Evolutionary conservation across 2,888 invertebrate genomes (phyloP).

Genomic region (Agelastica alni): DNA sequence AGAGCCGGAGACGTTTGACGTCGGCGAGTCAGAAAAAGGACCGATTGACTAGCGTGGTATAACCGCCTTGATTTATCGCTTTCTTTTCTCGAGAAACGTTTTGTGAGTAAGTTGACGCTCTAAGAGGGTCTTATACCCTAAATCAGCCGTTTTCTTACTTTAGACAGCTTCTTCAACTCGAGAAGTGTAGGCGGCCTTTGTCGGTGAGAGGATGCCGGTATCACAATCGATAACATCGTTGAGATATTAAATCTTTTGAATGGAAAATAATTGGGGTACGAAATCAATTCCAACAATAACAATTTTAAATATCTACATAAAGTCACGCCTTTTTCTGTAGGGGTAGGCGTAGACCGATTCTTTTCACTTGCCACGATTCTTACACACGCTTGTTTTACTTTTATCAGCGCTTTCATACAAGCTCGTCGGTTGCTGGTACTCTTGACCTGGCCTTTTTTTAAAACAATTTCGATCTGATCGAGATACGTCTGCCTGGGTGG

Average conservation of each 20-base stretch:
- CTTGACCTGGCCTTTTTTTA: too few species aligned
- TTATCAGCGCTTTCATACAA: too few species aligned
- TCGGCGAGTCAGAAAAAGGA: conserved; percentile 35
- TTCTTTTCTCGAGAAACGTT: conserved; percentile 25
- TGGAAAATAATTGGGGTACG: neutral
- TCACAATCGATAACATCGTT: conserved; percentile 4
- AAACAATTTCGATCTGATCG: too few species aligned
- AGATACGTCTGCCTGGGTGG: too few species aligned
- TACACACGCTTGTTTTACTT: too few species aligned
- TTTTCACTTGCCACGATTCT: too few species aligned
- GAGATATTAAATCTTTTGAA: neutral
- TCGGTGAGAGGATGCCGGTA: conserved; percentile 3
- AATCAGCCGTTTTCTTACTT: conserved; percentile 25
- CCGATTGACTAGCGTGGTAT: conserved; percentile 37
- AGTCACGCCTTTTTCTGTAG: too few species aligned
- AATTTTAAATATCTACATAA: too few species aligned
- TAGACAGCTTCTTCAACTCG: conserved; percentile 4
- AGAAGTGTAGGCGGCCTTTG: conserved; percentile 8
- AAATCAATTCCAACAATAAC: too few species aligned
- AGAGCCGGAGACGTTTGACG: conserved; percentile 39
- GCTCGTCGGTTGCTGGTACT: too few species aligned
- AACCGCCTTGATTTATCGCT: conserved; percentile 38
- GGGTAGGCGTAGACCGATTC: too few species aligned
- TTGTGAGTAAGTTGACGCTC: conserved; percentile 21
- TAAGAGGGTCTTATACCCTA: conserved; percentile 22